These are phyloP conservation scores for Lepilemur septentrionalis DNA, from an alignment of 2,797 vertebrate genomes.

Conservation along the genomic window DNA sequence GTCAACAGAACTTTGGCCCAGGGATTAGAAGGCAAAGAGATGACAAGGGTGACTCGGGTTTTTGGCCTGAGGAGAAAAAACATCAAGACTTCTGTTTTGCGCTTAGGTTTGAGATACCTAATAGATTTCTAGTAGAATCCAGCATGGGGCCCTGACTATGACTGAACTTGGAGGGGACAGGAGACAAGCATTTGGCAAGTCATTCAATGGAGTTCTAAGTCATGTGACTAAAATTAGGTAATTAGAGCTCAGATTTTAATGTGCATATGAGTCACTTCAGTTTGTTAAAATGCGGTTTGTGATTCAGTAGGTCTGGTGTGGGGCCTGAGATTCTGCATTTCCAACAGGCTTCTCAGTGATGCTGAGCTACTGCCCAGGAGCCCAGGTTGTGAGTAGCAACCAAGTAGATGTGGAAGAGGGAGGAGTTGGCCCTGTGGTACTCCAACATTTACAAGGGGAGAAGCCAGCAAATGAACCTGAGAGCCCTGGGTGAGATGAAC, in stretches of 20 bases:
- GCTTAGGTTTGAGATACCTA: background rate
- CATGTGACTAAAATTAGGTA: background rate
- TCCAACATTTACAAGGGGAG: background rate
- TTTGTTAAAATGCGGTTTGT: background rate
- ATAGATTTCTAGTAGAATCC: background rate
- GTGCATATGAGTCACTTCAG: background rate
- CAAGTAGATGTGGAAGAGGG: background rate
- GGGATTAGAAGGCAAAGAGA: background rate
- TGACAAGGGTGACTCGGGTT: background rate
- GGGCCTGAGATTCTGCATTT: background rate
- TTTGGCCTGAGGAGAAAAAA: background rate
- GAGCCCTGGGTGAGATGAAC: background rate
- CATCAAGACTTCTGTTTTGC: background rate
- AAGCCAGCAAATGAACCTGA: background rate
- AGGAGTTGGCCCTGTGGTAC: too few species aligned
- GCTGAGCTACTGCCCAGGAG: background rate
- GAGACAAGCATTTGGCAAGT: background rate
- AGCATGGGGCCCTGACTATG: background rate
- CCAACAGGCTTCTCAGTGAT: background rate
- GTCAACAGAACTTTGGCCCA: background rate
- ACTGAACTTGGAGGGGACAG: background rate
- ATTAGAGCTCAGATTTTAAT: background rate
- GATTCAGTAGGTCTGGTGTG: background rate
- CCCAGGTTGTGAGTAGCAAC: background rate
- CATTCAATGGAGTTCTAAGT: background rate